A percentile compares a stretch with the other conserved stretches of the same genome.
Evolutionary conservation across 2,113 vertebrate species (phyloP).

Genomic region (Eublepharis macularius): DNA sequence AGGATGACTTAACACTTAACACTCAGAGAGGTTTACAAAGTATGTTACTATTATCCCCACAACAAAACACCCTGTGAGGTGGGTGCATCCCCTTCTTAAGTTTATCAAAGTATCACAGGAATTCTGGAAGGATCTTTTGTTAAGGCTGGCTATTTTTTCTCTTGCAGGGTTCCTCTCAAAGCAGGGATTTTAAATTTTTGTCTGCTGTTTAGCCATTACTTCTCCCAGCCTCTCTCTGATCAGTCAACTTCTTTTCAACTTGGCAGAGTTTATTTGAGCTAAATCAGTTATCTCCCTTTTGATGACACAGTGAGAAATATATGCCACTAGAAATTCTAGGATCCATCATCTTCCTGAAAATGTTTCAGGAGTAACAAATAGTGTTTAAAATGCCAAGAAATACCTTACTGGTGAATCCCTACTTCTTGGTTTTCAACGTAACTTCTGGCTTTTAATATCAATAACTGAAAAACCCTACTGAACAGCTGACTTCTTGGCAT

Average conservation of each 20-base stretch:
- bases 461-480: not conserved
- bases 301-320: slow-evolving; percentile 57
- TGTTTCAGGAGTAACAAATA: slow-evolving; percentile 48
- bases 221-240: slow-evolving; percentile 54
- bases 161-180: not conserved
- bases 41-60: no score
- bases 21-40: no score
- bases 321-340: slow-evolving; percentile 42
- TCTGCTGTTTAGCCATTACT: slow-evolving; percentile 47
- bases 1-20: no score
- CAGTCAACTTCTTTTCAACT: slow-evolving; percentile 57
- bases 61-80: no score
- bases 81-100: not conserved
- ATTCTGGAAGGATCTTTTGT: not conserved
- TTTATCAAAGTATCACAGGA: not conserved
- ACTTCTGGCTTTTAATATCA: slow-evolving; percentile 25
- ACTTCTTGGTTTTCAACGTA: not conserved
- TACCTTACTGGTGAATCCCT: slow-evolving; percentile 14
- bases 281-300: slow-evolving; percentile 66
- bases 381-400: slow-evolving; percentile 42
- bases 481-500: not conserved
- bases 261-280: slow-evolving; percentile 61
- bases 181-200: not conserved
- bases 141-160: no score
- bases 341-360: slow-evolving; percentile 39